Percentiles rank a stretch among this genome's conserved stretches.
phyloP scores from a whole-genome alignment of 35 echinoderm and acorn worm genomes.

The Patiria miniata region DNA sequence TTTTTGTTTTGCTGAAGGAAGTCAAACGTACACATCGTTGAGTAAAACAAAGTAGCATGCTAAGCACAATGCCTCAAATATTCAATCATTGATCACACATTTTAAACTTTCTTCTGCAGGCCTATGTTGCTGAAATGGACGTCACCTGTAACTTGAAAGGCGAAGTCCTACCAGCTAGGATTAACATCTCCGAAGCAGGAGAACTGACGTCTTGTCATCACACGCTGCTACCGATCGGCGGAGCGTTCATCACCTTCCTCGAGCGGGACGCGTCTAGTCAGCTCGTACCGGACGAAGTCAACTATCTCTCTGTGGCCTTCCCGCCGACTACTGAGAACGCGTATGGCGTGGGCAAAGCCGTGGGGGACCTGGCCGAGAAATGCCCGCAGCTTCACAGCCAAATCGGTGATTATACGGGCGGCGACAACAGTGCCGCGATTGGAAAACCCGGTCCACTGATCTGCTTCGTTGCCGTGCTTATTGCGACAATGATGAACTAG shows the following conservation, averaged over 20 bases:
- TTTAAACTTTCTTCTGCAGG: too few relatives aligned
- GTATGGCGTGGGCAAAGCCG: neutral
- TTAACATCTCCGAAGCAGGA: slow-evolving; percentile 9
- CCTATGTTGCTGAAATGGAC: neutral
- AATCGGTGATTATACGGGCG: too few relatives aligned
- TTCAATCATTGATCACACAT: too few relatives aligned
- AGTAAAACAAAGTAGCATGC: too few relatives aligned
- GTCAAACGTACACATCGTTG: too few relatives aligned
- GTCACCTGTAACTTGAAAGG: slow-evolving; percentile 3
- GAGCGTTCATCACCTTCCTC: neutral
- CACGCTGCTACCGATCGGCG: neutral
- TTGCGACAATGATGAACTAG: too few relatives aligned
- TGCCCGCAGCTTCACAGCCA: neutral
- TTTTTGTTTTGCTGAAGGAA: too few relatives aligned
- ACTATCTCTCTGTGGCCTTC: neutral
- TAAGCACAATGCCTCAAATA: too few relatives aligned
- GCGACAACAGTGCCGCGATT: too few relatives aligned
- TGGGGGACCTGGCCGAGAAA: neutral
- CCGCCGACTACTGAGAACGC: neutral
- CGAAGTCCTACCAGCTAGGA: neutral
- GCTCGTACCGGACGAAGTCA: neutral
- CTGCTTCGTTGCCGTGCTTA: too few relatives aligned
- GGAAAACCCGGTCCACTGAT: too few relatives aligned
- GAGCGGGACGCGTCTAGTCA: neutral
- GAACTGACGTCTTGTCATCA: neutral